Evolutionary conservation across 2,113 vertebrate species (phyloP).

Genomic region (Tenrec ecaudatus): DNA sequence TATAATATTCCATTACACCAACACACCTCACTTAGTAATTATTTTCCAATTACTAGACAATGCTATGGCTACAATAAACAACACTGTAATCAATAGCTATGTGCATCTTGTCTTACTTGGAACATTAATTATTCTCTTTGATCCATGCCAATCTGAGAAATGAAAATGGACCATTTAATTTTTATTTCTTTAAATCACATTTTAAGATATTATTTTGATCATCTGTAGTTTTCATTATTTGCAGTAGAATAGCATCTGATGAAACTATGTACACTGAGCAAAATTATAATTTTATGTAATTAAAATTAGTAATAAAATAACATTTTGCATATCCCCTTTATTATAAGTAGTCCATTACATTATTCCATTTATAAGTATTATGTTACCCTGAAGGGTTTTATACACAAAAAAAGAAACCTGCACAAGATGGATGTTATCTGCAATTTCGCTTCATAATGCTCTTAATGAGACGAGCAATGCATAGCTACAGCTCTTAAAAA

Average conservation of each 20-base stretch:
- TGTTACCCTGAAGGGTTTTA: not conserved
- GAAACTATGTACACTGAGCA: not conserved
- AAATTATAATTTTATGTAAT: conserved; percentile 27
- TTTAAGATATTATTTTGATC: not conserved
- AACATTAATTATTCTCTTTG: not conserved
- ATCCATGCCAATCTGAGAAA: not conserved
- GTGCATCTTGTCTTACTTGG: not conserved
- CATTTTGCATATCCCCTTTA: not conserved
- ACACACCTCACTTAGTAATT: not conserved
- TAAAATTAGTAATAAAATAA: not conserved
- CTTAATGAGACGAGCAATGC: conserved; percentile 15
- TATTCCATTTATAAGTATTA: not conserved
- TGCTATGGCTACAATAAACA: not conserved
- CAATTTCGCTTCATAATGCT: not conserved
- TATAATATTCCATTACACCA: not conserved
- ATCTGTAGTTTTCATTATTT: conserved; percentile 29
- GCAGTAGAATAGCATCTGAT: not conserved
- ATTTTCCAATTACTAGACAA: not conserved
- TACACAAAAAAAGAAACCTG: not conserved
- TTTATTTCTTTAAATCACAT: conserved; percentile 26
- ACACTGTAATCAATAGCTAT: not conserved
- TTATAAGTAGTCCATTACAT: not conserved
- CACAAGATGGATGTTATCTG: not conserved
- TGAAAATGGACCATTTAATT: conserved; percentile 21
- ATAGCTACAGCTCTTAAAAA: not conserved